Conservation (phyloP, 1,140 invertebrate genomes). For the Drosophila gunungcola region DNA sequence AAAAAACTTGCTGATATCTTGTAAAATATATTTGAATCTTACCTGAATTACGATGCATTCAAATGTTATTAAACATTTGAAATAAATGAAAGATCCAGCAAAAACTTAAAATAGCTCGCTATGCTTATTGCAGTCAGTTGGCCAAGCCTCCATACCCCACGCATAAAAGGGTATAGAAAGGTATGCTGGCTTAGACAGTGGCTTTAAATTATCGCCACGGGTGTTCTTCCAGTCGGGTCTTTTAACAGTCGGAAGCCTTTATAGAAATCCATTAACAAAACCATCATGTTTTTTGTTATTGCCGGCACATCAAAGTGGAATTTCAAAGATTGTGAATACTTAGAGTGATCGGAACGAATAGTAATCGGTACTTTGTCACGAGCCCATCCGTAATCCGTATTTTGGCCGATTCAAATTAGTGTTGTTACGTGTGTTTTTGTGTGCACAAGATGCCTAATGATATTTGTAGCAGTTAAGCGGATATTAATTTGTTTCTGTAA, state of each 20-base stretch:
- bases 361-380: slow-evolving; percentile 50
- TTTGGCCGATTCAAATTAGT: slow-evolving; percentile 33
- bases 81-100: neutral
- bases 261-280: slow-evolving; percentile 63
- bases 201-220: slow-evolving; percentile 63
- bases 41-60: neutral
- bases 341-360: slow-evolving; percentile 49
- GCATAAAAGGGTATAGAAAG: slow-evolving; percentile 38
- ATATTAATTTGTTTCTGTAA: slow-evolving; percentile 48
- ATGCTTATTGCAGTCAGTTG: slow-evolving; percentile 18
- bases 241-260: slow-evolving; percentile 59
- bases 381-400: slow-evolving; percentile 50
- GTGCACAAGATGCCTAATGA: slow-evolving; percentile 30
- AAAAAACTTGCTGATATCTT: too few species aligned
- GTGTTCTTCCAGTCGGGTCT: slow-evolving; percentile 49
- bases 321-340: slow-evolving; percentile 37
- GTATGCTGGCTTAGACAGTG: slow-evolving; percentile 50
- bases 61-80: neutral
- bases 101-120: neutral
- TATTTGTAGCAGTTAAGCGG: slow-evolving; percentile 46
- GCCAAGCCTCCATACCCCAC: slow-evolving; percentile 26
- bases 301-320: slow-evolving; percentile 51
- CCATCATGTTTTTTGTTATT: slow-evolving; percentile 56
- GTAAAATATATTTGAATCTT: neutral
- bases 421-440: slow-evolving; percentile 26